These are phyloP conservation scores for Edolisoma coerulescens DNA, from an alignment of 2,113 vertebrate species.

Conservation along the genomic window DNA sequence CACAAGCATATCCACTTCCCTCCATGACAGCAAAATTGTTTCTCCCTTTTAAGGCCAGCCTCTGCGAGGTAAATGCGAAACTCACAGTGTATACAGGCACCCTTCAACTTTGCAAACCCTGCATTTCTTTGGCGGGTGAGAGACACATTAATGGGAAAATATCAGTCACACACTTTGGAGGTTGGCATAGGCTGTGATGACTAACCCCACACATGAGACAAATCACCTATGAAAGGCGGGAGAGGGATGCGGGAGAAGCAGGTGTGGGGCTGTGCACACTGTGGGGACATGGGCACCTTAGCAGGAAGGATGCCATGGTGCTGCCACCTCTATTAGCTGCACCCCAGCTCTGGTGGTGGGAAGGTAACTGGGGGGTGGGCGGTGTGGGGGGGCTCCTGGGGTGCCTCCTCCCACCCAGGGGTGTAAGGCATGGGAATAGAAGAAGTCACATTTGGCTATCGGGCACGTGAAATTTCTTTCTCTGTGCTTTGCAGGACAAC, in stretches of 20 bases:
- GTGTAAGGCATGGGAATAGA: background rate
- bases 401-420: background rate
- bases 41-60: background rate
- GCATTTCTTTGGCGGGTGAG: background rate
- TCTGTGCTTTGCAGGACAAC: conserved; percentile 68
- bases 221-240: background rate
- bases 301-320: background rate
- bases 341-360: background rate
- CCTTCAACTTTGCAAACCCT: background rate
- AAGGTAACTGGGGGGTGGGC: background rate
- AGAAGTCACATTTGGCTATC: background rate
- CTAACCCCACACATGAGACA: background rate
- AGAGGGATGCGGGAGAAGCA: background rate
- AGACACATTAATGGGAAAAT: background rate
- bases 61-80: background rate
- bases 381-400: background rate
- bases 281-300: background rate
- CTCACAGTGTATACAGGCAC: background rate
- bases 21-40: conserved; percentile 23
- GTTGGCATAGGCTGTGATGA: background rate
- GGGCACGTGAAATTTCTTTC: background rate
- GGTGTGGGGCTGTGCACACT: background rate
- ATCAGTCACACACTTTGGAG: background rate
- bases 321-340: background rate
- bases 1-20: background rate